Evolutionary conservation across 2,888 invertebrate species (phyloP).

Genomic region (Labia minor): DNA sequence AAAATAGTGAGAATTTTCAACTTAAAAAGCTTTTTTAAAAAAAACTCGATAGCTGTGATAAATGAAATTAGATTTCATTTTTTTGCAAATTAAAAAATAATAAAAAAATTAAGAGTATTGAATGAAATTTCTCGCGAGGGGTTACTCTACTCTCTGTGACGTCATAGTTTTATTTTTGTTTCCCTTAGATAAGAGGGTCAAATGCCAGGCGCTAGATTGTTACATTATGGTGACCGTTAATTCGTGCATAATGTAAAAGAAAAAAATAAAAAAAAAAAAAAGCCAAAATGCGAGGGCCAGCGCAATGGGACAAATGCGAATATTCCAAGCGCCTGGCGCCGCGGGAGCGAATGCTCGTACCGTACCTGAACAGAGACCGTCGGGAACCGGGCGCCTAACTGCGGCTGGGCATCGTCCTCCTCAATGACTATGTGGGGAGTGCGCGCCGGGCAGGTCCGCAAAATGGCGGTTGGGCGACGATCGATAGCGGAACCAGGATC

Average conservation of each 20-base stretch:
- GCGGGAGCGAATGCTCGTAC: background rate
- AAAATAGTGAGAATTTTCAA: background rate
- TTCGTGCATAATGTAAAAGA: background rate
- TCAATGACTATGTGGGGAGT: background rate
- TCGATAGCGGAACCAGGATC: background rate
- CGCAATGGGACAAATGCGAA: background rate
- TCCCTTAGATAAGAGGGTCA: too few species aligned
- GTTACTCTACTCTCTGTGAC: too few species aligned
- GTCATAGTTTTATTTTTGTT: too few species aligned
- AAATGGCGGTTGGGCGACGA: background rate
- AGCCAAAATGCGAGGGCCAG: too few species aligned
- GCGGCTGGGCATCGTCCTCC: background rate
- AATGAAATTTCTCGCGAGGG: too few species aligned
- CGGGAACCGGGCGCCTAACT: too few species aligned
- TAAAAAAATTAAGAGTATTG: background rate
- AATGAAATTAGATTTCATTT: background rate
- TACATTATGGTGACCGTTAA: background rate
- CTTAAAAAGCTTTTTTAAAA: background rate
- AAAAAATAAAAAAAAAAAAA: too few species aligned
- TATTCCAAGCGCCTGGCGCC: background rate
- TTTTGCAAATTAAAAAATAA: background rate
- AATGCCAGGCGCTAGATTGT: background rate
- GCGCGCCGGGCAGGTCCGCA: background rate
- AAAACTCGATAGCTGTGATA: background rate
- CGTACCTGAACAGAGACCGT: background rate